Evolutionary conservation across 1,140 invertebrate genomes (phyloP), one percentile per base, ranked within the genome.

Genomic region (Periplaneta americana): DNA sequence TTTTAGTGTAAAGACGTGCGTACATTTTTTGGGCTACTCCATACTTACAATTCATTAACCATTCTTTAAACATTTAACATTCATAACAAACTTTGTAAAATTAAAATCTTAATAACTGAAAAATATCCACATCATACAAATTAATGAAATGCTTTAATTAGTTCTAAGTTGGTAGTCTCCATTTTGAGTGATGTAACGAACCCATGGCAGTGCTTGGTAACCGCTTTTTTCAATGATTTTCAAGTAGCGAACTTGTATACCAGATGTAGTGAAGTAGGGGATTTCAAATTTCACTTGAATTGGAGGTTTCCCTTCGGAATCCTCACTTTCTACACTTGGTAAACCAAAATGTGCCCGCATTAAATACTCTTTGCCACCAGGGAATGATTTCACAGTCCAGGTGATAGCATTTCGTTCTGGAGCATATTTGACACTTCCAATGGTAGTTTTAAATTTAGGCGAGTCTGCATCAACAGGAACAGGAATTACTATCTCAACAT

Each of bases 201-300:
- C 98, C 99, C 98, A 99, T 0, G 99, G 99, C 78, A 99, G 86
- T 0, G 98, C 98, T 89, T 99, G 98, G 87, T 99, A 99, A 0
- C 98, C 99, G 89, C 97, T 99, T 88, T 99, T 99, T 86, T 99
- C 99, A 86, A 99, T 99, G 86, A 99, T 99, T 89, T 99, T 99
- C 83, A 99, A 90, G 88, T 99, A 99, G 48, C 98, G 92, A 8
- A 99, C 96, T 89, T 99, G 98, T 85, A 99, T 99, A 8, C 99
- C 99, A 32, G 98, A 99, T 75, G 98, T 99, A 0, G 98, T 99
- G 85, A 99, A 99, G 86, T 99, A 99, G 0, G 99, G 99, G 85
- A 99, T 99, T 91, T 99, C 99, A 91, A 99, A 99, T 89, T 98
- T 98, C 8, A 99, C 98, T 89, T 98, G 96, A 84, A 99, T 99